Evolutionary conservation across 2,797 vertebrate species (phyloP), one percentile per base, ranked within the genome.

Genomic region (Poeciliopsis turneri): DNA sequence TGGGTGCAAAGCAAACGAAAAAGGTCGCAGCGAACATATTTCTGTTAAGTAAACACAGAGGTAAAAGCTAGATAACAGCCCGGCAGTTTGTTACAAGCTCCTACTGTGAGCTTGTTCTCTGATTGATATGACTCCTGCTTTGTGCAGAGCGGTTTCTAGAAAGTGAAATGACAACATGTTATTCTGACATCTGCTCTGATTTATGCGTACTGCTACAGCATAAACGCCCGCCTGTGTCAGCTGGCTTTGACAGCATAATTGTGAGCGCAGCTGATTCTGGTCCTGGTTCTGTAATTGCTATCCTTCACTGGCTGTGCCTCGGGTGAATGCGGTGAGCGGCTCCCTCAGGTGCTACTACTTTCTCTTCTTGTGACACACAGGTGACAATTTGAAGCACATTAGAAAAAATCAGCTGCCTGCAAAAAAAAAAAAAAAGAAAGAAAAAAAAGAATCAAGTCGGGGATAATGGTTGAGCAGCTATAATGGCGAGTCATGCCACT

Each of bases 211-310:
- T 30, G 23, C 53, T 73, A 51, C 45, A 16, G 74, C 36, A 36
- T 75, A 53, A 28, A 75, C 30, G 59, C 57, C 33, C 45, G 51
- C 69, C 51, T 68, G 45, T 53, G 69, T 72, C 18, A 72, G 76
- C 47, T 79, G 51, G 28, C 59, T 79, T 53, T 87, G 84, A 84
- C 84, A 83, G 75, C 23, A 0, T 90, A 79, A 91, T 85, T 91
- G 84, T 39, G n/a, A 45, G 53, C 78, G 72, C 78, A 78, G 78
- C 84, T 82, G 85, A 86, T 81, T 82, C 83, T 82, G 70, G 72
- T 72, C 78, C 51, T 43, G 4, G 78, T 41, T 82, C 45, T 79
- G 77, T 87, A 87, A 90, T 89, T 87, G 83, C 76, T 78, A 68
- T 78, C 68, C 82, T 82, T 80, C 36, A 72, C 59, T 49, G 70